Conservation (phyloP, 35 echinoderm and acorn worm genomes). For the Heliocidaris erythrogramma region DNA sequence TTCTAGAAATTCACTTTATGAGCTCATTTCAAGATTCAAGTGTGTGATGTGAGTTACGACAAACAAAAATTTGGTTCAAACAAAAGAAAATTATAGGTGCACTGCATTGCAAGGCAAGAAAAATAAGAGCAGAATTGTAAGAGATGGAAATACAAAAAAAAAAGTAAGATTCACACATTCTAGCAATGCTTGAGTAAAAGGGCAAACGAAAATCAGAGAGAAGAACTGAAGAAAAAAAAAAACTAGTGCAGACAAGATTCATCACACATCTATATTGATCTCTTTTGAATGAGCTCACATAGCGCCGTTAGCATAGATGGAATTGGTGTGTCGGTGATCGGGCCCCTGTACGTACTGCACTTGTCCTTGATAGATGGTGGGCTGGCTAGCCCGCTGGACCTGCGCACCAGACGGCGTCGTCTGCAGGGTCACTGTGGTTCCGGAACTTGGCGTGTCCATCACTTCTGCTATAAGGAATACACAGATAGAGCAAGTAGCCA, state of each 20-base stretch:
- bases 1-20: constrained; percentile 28
- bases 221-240: constrained; percentile 22
- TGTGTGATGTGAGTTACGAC: constrained; percentile 32
- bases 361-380: constrained; percentile 83
- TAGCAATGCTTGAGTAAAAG: constrained; percentile 40
- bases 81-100: constrained; percentile 29
- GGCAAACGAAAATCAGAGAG: constrained; percentile 40
- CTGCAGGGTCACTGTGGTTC: constrained; percentile 80
- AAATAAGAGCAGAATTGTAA: constrained; percentile 29
- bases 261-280: constrained; percentile 32
- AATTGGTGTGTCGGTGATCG: constrained; percentile 82
- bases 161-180: constrained; percentile 38
- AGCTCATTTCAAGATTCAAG: constrained; percentile 44
- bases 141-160: constrained; percentile 13
- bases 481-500: background rate
- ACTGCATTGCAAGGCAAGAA: constrained; percentile 48
- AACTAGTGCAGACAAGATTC: constrained; percentile 55
- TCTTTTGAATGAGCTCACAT: constrained; percentile 89
- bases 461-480: constrained; percentile 38
- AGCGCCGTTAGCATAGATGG: constrained; percentile 99
- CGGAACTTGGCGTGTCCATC: constrained; percentile 59
- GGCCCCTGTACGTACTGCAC: constrained; percentile 94
- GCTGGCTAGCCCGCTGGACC: constrained; percentile 66
- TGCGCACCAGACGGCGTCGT: constrained; percentile 59
- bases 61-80: constrained; percentile 38